Conservation (phyloP, 2,113 vertebrate species). For the Dinomys branickii region DNA sequence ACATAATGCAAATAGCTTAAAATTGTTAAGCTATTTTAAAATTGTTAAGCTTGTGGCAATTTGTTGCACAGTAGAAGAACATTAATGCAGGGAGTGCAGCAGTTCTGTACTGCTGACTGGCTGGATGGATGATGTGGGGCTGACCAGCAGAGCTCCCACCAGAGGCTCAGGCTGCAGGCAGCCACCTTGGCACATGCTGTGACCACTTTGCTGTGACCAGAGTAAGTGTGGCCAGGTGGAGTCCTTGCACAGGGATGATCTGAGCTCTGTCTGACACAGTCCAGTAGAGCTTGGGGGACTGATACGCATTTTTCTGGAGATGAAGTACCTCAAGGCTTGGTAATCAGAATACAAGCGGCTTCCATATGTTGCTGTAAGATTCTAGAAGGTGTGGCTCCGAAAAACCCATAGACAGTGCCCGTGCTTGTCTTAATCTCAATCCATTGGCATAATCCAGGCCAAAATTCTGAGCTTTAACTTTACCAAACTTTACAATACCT, state of each 20-base stretch:
- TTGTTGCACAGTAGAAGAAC: not conserved
- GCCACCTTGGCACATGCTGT: not conserved
- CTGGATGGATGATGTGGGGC: not conserved
- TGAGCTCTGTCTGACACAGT: not conserved
- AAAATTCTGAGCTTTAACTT: not conserved
- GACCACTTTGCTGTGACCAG: not conserved
- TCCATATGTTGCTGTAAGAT: not conserved
- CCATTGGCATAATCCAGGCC: not conserved
- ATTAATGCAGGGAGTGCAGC: not conserved
- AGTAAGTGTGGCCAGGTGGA: not conserved
- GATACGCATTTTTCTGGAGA: not conserved
- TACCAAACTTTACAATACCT: not conserved
- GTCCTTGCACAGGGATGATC: not conserved
- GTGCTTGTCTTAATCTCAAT: not conserved
- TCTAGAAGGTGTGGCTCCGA: not conserved
- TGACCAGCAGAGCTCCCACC: not conserved
- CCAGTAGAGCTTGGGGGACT: not conserved
- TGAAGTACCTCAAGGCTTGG: not conserved
- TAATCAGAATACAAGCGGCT: not conserved
- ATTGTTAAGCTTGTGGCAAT: not conserved
- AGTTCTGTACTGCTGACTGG: not conserved
- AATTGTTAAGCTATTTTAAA: conserved; percentile 1
- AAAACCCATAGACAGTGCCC: not conserved
- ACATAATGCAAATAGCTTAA: not conserved
- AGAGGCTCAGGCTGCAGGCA: not conserved